phyloP scores from a whole-genome alignment of 1,140 invertebrate genomes.

The Dinoponera quadriceps region DNA sequence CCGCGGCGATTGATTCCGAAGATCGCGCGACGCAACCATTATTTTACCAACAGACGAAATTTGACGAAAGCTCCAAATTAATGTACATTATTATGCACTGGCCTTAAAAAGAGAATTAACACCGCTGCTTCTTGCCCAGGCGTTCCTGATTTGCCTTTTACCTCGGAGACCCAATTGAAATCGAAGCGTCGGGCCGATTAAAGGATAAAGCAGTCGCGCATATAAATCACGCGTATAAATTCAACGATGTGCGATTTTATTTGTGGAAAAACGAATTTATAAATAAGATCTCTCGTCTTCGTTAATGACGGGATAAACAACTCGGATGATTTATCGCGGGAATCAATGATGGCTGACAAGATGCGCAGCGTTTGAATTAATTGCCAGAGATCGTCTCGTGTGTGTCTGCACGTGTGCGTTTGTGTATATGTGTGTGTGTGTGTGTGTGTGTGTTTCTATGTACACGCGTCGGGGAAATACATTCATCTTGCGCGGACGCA shows the following conservation, averaged over 20 bases:
- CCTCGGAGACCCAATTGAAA: no score
- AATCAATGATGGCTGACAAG: constrained; percentile 52
- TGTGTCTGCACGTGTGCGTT: neutral
- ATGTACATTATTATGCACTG: no score
- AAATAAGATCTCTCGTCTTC: neutral
- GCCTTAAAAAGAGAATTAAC: no score
- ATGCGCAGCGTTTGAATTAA: constrained; percentile 51
- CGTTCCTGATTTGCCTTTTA: no score
- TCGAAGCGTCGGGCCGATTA: no score
- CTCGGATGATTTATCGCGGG: constrained; percentile 35
- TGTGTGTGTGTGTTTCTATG: neutral
- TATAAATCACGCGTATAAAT: neutral
- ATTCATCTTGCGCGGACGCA: constrained; percentile 67
- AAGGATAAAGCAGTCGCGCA: no score
- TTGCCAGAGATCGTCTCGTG: constrained; percentile 23
- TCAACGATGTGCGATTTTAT: neutral
- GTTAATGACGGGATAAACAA: neutral
- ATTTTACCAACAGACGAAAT: no score
- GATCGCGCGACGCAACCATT: neutral
- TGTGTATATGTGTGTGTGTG: neutral
- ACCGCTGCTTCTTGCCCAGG: no score
- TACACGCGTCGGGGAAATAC: constrained; percentile 23
- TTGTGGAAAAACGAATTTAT: neutral
- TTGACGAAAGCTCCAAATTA: no score
- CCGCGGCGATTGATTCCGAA: constrained; percentile 31